Base-by-base conservation (phyloP, 2,797 vertebrate genomes). In the Enteromius mattozi region DNA sequence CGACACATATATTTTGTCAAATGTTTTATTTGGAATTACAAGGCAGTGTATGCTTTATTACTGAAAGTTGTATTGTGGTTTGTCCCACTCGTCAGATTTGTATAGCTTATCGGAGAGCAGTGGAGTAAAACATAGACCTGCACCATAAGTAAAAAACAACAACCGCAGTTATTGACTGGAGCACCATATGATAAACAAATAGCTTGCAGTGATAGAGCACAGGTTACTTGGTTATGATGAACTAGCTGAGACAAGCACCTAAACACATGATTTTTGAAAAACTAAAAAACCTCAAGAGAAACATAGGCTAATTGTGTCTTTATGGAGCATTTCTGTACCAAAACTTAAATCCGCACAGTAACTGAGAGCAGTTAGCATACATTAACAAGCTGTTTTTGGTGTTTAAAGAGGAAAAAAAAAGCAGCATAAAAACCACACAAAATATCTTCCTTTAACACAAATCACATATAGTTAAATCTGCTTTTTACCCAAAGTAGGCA, bases 141-240 rank as follows among this genome's bases (percentile, higher is more conserved):
- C 37, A 51, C 68, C 30, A 30, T 66, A 30, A 71, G 56, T 65
- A 40, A 77, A 72, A 35, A 76, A 70, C 66, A 77, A 78, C 33
- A 63, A 37, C 47, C n/a, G 6, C 9, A 16, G 35, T 56, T 77
- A 56, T 70, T 63, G 27, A 61, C 37, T 65, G 14, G 13, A 78
- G 83, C 76, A 84, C 76, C 83, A 72, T 72, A 61, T 86, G 65
- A 76, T 24, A 76, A 86, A 86, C 24, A 54, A 61, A 72, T 24
- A 63, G 42, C 37, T 37, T 56, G 33, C 56, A 9, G 51, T 63
- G 4, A 65, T 54, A 27, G 21, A 78, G 45, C 3, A 56, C 27
- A 70, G 71, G 24, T 72, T 69, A 61, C 27, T 47, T 81, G 14
- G 40, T 66, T 24, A 47, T 65, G 14, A 4, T 80, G 45, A 24